Percentiles rank a stretch among this genome's conserved stretches.
Evolutionary conservation across 1,140 invertebrate genomes (phyloP).

Genomic region (Halictus rubicundus): DNA sequence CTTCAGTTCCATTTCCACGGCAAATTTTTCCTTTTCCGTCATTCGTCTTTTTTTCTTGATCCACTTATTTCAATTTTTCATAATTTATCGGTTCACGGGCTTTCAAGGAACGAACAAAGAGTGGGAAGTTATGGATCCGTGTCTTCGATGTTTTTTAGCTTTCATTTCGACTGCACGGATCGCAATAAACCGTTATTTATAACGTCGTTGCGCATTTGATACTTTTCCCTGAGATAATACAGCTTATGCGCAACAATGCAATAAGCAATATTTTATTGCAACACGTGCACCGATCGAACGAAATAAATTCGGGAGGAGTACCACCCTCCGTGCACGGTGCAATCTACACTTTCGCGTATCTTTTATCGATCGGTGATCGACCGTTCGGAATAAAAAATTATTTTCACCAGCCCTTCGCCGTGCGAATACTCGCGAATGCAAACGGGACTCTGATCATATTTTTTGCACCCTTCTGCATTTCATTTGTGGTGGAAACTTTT

Average conservation of each 20-base stretch:
- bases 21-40: constrained; percentile 10
- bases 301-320: constrained; percentile 23
- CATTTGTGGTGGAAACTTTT: no score
- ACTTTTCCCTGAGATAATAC: constrained; percentile 16
- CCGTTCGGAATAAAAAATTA: no score
- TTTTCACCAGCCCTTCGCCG: no score
- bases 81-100: no score
- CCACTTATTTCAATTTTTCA: no score
- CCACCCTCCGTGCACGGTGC: not conserved
- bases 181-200: constrained; percentile 1
- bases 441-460: no score
- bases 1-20: constrained; percentile 50
- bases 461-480: no score
- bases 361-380: not conserved
- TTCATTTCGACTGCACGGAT: not conserved
- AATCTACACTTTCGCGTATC: not conserved
- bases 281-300: constrained; percentile 33
- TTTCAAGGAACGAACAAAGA: no score
- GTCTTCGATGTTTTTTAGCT: not conserved
- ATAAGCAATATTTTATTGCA: constrained; percentile 44
- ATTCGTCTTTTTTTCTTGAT: constrained; percentile 2
- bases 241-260: constrained; percentile 29
- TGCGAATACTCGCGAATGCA: no score
- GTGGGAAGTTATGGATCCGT: no score
- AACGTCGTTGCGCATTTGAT: constrained; percentile 18